Conservation (phyloP, 2,113 vertebrate species). For the Pleuronectes platessa region DNA sequence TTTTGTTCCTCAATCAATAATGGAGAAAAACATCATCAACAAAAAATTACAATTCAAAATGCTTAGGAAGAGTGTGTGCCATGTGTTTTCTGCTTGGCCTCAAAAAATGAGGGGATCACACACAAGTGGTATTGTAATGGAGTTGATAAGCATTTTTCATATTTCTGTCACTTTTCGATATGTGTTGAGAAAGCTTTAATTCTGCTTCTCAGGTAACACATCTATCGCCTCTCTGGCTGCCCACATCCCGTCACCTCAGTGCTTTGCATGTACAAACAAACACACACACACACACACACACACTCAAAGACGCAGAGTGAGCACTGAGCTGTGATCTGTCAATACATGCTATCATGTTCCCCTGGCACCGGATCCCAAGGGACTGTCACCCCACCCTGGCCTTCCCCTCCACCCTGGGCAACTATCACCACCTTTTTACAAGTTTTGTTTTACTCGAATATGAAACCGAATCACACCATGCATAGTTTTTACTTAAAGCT, state of each 20-base stretch:
- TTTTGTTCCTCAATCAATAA: conserved; percentile 74
- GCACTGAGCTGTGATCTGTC: too few relatives aligned
- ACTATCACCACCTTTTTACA: conserved; percentile 41
- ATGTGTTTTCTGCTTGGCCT: background rate
- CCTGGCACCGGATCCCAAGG: conserved; percentile 50
- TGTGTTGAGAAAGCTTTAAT: background rate
- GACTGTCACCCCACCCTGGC: conserved; percentile 66
- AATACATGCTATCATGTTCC: conserved; percentile 17
- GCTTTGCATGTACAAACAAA: conserved; percentile 43
- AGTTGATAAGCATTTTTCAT: too few relatives aligned
- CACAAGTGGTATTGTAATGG: too few relatives aligned
- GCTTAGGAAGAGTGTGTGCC: background rate
- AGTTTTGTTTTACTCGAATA: conserved; percentile 78
- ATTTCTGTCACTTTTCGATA: too few relatives aligned
- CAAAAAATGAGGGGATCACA: too few relatives aligned
- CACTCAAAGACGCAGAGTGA: background rate
- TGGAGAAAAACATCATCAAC: conserved; percentile 2
- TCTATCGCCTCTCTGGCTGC: conserved; percentile 51
- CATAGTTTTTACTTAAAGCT: background rate
- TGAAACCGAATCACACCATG: conserved; percentile 56
- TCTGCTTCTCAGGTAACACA: conserved; percentile 37
- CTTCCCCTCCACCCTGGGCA: conserved; percentile 54
- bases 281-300: too few relatives aligned
- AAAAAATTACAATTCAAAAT: conserved; percentile 5
- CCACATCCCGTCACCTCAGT: conserved; percentile 57